A percentile compares a stretch with the other conserved stretches of the same genome.
These are phyloP conservation scores for Coptotermes formosanus DNA, from an alignment of 1,140 invertebrate genomes.

Conservation along the genomic window DNA sequence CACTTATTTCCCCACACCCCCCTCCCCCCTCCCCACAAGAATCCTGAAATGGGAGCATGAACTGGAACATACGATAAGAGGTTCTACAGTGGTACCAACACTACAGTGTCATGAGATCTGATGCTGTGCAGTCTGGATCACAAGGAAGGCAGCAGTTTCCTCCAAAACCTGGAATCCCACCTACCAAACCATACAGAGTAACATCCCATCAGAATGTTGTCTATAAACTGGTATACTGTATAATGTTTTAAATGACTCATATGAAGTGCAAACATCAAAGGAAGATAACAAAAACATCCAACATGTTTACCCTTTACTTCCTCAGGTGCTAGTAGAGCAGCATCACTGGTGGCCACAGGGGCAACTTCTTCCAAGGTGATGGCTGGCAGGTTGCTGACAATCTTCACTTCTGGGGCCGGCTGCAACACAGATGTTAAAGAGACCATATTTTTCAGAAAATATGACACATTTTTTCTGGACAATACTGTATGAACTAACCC, in stretches of 20 bases:
- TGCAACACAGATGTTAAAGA: constrained; percentile 45
- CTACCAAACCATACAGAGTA: not conserved
- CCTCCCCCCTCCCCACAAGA: too few species aligned
- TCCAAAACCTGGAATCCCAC: too few species aligned
- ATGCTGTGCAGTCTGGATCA: too few species aligned
- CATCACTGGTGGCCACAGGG: constrained; percentile 81
- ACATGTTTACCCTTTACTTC: constrained; percentile 72
- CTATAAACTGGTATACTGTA: not conserved
- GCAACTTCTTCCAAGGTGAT: constrained; percentile 96
- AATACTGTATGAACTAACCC: too few species aligned
- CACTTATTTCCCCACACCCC: too few species aligned
- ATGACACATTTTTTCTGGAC: too few species aligned
- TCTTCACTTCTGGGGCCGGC: constrained; percentile 82
- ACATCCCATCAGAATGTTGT: not conserved
- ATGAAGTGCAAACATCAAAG: not conserved
- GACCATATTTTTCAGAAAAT: too few species aligned
- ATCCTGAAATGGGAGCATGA: too few species aligned
- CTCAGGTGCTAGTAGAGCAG: constrained; percentile 86
- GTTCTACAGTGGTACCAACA: too few species aligned
- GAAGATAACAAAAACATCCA: not conserved
- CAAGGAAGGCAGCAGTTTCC: too few species aligned
- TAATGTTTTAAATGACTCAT: not conserved
- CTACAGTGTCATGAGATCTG: too few species aligned
- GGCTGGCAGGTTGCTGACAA: constrained; percentile 88
- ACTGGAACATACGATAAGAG: too few species aligned